These are phyloP conservation scores for Cladopsammia gracilis DNA, from an alignment of 64 coral and sea anemone genomes.

Conservation along the genomic window DNA sequence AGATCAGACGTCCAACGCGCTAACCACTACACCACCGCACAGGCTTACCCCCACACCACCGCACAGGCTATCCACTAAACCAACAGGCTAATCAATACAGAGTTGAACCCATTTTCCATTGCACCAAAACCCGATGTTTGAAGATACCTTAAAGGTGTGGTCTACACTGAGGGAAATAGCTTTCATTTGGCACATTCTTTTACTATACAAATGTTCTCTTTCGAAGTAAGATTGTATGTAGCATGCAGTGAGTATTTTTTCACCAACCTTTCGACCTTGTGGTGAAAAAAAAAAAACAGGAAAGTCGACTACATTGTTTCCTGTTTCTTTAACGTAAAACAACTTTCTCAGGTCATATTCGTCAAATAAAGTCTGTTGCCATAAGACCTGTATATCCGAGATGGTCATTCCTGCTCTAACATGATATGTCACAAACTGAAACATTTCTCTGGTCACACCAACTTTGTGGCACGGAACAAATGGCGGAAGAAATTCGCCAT, in stretches of 20 bases:
- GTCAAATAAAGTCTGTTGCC: conserved; percentile 57
- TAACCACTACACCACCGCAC: no score
- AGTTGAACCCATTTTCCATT: conserved; percentile 25
- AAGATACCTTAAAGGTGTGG: conserved; percentile 69
- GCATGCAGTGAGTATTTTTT: conserved; percentile 55
- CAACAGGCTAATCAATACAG: conserved; percentile 30
- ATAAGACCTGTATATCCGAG: conserved; percentile 39
- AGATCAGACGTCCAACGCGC: no score
- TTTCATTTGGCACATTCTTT: conserved; percentile 69
- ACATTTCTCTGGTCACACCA: conserved; percentile 62
- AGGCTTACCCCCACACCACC: no score
- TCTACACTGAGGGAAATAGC: conserved; percentile 47
- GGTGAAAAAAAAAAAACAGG: conserved; percentile 51
- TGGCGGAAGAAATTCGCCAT: background rate
- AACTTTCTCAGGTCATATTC: conserved; percentile 52
- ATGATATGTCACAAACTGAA: conserved; percentile 21
- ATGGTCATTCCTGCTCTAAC: conserved; percentile 59
- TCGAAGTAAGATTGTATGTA: conserved; percentile 54
- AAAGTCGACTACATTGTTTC: conserved; percentile 9
- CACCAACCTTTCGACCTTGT: conserved; percentile 45
- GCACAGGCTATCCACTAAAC: no score
- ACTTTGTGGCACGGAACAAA: conserved; percentile 51
- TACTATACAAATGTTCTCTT: conserved; percentile 49
- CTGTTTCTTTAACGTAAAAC: conserved; percentile 27
- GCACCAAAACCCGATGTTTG: conserved; percentile 62